Evolutionary conservation across 2,888 invertebrate species (phyloP), one percentile per base, ranked within the genome.

Genomic region (Pasiphila rectangulata): DNA sequence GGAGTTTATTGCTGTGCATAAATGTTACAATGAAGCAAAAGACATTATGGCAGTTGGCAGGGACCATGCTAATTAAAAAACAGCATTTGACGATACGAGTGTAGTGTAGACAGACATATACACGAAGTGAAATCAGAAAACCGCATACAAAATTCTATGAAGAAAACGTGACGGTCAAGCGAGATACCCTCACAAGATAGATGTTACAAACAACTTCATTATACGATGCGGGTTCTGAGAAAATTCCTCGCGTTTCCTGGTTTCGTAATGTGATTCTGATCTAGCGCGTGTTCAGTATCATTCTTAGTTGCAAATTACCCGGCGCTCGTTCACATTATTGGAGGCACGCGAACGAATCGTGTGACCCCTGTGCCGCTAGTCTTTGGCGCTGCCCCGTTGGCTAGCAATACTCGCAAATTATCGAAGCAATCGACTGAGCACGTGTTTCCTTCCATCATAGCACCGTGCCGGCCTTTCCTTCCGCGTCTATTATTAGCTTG

Each of bases 401-500:
- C 54, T 48, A 46, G 53, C 58, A 7, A 27, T 7, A 27, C 27
- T 57, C 56, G 56, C 61, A 57, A 71, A 71, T 65, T 58, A 56
- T 63, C 52, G 57, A 62, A 55, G 67, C 63, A 66, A 71, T 64
- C 66, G 57, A 54, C 61, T 55, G 69, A 73, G 72, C 81, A 79
- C 81, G 81, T 81, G 83, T 79, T 75, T 73, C 72, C 71, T 27
- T 27, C 27, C 27, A 67, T 67, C 69, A 66, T 64, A 66, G 63
- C 68, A 72, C 69, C 63, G 67, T 72, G 73, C 64, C 72, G 72
- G 74, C 83, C n/a, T 85, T 84, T 85, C 84, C 82, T 87, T 87
- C 87, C 85, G 85, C 75, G 77, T 85, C 79, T 85, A 85, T 86
- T 86, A 78, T 80, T 63, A 75, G 76, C 62, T 63, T 74, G 76